Conservation (phyloP, 2,888 invertebrate genomes). For the Isotomurus palustris region DNA sequence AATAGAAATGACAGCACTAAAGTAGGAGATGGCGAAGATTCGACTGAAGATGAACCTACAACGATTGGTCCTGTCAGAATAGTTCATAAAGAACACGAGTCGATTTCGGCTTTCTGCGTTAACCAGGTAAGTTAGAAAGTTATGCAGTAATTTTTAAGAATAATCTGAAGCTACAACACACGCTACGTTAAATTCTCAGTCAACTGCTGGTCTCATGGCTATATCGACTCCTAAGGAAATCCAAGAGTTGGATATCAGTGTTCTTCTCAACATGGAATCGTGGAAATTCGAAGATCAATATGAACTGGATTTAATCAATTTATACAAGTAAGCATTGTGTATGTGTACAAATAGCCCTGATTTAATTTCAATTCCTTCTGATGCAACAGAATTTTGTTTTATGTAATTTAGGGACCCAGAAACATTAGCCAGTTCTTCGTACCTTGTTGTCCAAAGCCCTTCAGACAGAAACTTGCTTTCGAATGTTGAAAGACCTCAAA, state of each 20-base stretch:
- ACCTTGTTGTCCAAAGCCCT: constrained; percentile 80
- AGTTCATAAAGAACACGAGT: constrained; percentile 98
- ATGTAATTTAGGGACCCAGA: constrained; percentile 60
- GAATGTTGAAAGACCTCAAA: constrained; percentile 51
- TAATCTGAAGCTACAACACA: neutral
- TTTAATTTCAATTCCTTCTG: no score
- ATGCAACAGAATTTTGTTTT: neutral
- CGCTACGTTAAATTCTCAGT: constrained; percentile 52
- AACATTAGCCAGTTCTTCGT: constrained; percentile 70
- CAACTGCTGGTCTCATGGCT: constrained; percentile 75
- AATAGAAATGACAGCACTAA: constrained; percentile 26
- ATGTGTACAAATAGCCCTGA: neutral
- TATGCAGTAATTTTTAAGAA: neutral
- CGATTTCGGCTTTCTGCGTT: constrained; percentile 93
- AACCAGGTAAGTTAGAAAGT: constrained; percentile 66
- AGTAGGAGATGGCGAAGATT: constrained; percentile 24
- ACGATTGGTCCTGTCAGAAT: constrained; percentile 71
- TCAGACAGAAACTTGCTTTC: constrained; percentile 56
- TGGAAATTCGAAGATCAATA: constrained; percentile 93
- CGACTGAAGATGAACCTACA: constrained; percentile 41
- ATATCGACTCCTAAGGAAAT: constrained; percentile 94
- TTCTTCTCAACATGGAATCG: constrained; percentile 79
- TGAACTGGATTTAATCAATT: constrained; percentile 87
- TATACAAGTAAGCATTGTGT: constrained; percentile 60
- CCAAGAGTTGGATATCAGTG: constrained; percentile 94